A percentile compares a stretch with the other conserved stretches of the same genome.
phyloP scores from a whole-genome alignment of 2,888 invertebrate species.

The Tethea ocularis region DNA sequence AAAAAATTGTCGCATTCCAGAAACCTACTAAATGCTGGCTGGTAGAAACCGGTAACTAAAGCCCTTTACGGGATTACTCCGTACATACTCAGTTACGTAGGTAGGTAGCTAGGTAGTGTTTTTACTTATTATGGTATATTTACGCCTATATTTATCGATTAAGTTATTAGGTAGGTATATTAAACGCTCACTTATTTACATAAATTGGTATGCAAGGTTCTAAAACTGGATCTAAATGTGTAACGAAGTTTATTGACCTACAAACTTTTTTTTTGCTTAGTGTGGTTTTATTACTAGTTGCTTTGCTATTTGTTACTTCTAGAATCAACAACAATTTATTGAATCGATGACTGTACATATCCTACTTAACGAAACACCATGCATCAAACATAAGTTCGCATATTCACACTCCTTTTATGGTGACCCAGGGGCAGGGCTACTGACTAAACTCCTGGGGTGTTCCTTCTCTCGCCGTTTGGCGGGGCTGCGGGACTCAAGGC shows the following conservation, averaged over 20 bases:
- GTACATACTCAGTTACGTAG: slow-evolving; percentile 11
- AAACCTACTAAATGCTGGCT: slow-evolving; percentile 37
- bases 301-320: slow-evolving; percentile 6
- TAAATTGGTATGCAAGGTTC: slow-evolving; percentile 48
- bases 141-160: slow-evolving; percentile 8
- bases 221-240: slow-evolving; percentile 54
- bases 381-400: too few relatives aligned
- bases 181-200: slow-evolving; percentile 39
- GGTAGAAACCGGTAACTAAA: slow-evolving; percentile 25
- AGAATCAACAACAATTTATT: neutral
- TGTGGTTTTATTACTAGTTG: slow-evolving; percentile 12
- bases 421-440: too few relatives aligned
- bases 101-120: neutral
- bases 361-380: too few relatives aligned
- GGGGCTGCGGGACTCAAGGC: too few relatives aligned
- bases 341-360: too few relatives aligned
- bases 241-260: slow-evolving; percentile 59
- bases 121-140: neutral
- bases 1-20: slow-evolving; percentile 32
- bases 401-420: too few relatives aligned
- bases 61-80: slow-evolving; percentile 51
- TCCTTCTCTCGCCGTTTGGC: too few relatives aligned
- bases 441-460: too few relatives aligned
- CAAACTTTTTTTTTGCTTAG: slow-evolving; percentile 27
- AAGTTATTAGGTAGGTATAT: slow-evolving; percentile 33